A percentile compares a stretch with the other conserved stretches of the same genome.
Conservation (phyloP, 2,888 invertebrate species). For the Acronicta leporina region DNA sequence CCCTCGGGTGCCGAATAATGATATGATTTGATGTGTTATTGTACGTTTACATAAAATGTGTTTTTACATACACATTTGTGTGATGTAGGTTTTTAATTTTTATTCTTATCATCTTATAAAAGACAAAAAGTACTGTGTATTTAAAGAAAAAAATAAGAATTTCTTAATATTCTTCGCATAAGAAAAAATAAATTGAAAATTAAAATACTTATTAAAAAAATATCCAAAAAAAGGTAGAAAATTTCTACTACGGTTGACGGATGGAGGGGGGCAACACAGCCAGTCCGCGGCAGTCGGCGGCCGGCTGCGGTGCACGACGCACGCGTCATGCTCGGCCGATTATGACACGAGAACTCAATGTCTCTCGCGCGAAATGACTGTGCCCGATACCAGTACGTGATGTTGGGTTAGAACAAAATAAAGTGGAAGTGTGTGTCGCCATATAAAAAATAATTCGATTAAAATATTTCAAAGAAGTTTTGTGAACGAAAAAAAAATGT, state of each 20-base stretch:
- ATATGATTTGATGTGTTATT: conserved; percentile 40
- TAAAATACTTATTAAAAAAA: background rate
- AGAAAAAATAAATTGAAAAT: too few relatives aligned
- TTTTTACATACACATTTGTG: background rate
- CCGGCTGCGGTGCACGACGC: conserved; percentile 73
- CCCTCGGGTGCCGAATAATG: conserved; percentile 40
- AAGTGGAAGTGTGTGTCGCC: conserved; percentile 77
- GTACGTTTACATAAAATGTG: conserved; percentile 5
- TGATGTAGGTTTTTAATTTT: too few relatives aligned
- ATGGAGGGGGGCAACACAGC: conserved; percentile 65
- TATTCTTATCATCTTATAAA: too few relatives aligned
- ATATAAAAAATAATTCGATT: conserved; percentile 42
- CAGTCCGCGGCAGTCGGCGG: conserved; percentile 77
- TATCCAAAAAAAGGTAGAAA: conserved; percentile 34
- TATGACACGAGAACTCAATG: conserved; percentile 56
- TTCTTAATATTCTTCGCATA: too few relatives aligned
- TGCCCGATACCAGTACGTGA: conserved; percentile 66
- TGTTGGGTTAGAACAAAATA: conserved; percentile 62
- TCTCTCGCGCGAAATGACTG: conserved; percentile 75
- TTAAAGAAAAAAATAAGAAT: too few relatives aligned
- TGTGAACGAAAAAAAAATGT: conserved; percentile 61
- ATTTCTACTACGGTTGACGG: conserved; percentile 39
- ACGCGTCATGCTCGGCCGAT: conserved; percentile 70
- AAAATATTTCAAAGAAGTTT: conserved; percentile 47
- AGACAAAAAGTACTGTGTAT: too few relatives aligned